Base-by-base conservation (phyloP, 2,797 vertebrate species). In the Sebastes paucispinis region DNA sequence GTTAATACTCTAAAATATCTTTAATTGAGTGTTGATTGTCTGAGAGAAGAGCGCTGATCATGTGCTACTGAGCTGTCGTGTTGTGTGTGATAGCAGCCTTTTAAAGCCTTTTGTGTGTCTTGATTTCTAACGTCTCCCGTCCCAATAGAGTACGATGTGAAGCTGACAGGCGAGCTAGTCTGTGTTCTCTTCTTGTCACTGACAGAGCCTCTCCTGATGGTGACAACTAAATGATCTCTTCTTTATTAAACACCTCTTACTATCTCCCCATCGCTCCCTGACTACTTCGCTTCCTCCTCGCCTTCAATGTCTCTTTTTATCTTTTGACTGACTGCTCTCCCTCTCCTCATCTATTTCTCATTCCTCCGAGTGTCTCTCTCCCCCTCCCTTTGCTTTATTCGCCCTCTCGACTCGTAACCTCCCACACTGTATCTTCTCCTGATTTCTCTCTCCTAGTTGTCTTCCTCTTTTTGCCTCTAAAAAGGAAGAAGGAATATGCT, bases 241-340 rank as follows among this genome's bases (percentile, higher is more conserved):
- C 92, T 95, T 96, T 95, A 96, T 96, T 96, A 96, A 96, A 96
- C 93, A 92, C 94, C 94, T 94, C 93, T 90, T 87, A 92, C 94
- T 92, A 91, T 95, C 88, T 93, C 85, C 83, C 88, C 39, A 89
- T 92, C 89, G 81, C 79, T 89, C 80, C 80, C 88, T 22, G 89
- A 87, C 87, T 84, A 82, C 79, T 69, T 82, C 76, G 34, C 90
- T 91, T 93, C 93, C 93, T 94, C 86, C 69, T 83, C 47, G 79
- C 87, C 83, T 89, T 90, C 82, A 79, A 67, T 87, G 77, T 89
- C 87, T 89, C 87, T 76, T 87, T 93, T 93, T 92, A 91, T 91
- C 90, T 89, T 88, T 85, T 89, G 92, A 93, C 83, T 91, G 91
- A 92, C 89, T 91, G 85, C 77, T 81, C 89, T 89, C 75, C 71